These are phyloP conservation scores for Astyanax mexicanus DNA, from an alignment of 2,797 vertebrate species.

Conservation along the genomic window DNA sequence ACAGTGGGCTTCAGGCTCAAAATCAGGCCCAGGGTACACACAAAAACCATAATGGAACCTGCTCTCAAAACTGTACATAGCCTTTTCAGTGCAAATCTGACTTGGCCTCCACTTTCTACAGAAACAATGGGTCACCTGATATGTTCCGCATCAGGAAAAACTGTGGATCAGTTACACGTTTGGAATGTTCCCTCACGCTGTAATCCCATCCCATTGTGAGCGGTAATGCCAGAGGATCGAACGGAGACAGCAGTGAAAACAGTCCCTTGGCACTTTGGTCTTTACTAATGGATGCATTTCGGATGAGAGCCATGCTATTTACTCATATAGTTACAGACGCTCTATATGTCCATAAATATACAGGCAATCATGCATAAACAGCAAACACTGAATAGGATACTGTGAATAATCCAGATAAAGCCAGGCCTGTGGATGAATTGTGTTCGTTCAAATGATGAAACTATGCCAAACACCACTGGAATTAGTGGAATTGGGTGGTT, in stretches of 20 bases:
- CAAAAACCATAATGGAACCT: background rate
- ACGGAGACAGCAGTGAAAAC: slow-evolving; percentile 5
- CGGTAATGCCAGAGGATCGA: slow-evolving; percentile 25
- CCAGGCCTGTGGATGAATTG: too few relatives aligned
- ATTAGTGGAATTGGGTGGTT: too few relatives aligned
- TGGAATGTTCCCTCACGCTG: slow-evolving; percentile 49
- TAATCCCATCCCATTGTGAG: slow-evolving; percentile 48
- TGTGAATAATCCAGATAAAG: too few relatives aligned
- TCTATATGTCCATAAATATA: background rate
- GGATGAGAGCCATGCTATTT: slow-evolving; percentile 8
- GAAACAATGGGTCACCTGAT: slow-evolving; percentile 49
- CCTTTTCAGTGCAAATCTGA: slow-evolving; percentile 19
- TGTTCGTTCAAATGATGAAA: too few relatives aligned
- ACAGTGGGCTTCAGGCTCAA: background rate
- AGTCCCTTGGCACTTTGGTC: background rate
- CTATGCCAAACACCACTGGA: too few relatives aligned
- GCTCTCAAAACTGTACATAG: slow-evolving; percentile 16
- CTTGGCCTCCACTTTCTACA: slow-evolving; percentile 26
- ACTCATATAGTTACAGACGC: background rate
- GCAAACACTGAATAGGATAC: too few relatives aligned
- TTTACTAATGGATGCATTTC: slow-evolving; percentile 15
- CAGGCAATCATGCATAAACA: too few relatives aligned
- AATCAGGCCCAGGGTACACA: background rate
- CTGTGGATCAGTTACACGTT: slow-evolving; percentile 49
- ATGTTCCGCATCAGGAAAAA: slow-evolving; percentile 40